Conservation (phyloP, 2,113 vertebrate genomes). For the Microcebus lehilahytsara region DNA sequence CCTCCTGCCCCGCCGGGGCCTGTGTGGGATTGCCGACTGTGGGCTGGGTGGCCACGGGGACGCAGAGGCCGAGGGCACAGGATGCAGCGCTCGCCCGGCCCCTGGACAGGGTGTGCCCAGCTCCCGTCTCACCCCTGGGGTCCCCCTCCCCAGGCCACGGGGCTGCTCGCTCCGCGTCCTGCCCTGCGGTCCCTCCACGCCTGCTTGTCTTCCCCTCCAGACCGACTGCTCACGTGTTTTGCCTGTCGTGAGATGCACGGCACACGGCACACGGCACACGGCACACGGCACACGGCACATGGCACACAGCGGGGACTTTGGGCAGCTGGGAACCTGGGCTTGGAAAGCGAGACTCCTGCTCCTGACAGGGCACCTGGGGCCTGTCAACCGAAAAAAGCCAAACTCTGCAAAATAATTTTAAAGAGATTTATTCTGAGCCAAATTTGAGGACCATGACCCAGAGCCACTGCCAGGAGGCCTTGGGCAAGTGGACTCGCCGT, state of each 20-base stretch:
- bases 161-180: rapidly evolving
- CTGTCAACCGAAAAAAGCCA: no score
- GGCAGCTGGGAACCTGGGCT: neutral
- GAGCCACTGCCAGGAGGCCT: no score
- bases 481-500: no score
- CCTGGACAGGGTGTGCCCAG: neutral
- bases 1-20: neutral
- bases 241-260: neutral
- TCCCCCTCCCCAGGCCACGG: neutral
- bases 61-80: neutral
- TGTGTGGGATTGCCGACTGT: neutral
- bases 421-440: no score
- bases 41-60: neutral
- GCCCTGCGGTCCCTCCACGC: rapidly evolving
- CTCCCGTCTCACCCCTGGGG: neutral
- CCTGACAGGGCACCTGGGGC: neutral
- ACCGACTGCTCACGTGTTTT: rapidly evolving
- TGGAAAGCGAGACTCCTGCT: neutral
- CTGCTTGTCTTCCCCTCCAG: no score
- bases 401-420: no score
- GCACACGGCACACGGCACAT: neutral
- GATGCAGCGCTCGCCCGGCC: neutral
- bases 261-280: rapidly evolving
- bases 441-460: no score
- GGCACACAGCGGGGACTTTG: neutral